A percentile compares a stretch with the other conserved stretches of the same genome.
These are phyloP conservation scores for Lasioglossum marginatum DNA, from an alignment of 2,888 invertebrate genomes.

Conservation along the genomic window DNA sequence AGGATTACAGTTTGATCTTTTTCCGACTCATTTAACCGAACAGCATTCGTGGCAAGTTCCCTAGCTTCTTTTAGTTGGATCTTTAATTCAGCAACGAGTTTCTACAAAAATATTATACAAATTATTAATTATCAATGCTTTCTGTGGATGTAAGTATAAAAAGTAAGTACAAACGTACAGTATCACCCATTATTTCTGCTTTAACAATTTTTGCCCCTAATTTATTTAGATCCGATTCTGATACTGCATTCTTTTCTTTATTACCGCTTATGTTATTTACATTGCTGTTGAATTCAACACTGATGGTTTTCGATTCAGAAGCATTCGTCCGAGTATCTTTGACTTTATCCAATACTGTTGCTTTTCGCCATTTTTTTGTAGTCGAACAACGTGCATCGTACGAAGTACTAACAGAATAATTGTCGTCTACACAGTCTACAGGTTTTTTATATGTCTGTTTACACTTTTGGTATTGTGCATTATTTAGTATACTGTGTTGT, in stretches of 20 bases:
- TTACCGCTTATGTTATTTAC: constrained; percentile 32
- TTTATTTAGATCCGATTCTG: constrained; percentile 92
- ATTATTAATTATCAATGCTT: constrained; percentile 7
- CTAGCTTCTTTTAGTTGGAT: constrained; percentile 90
- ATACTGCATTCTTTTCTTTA: constrained; percentile 81
- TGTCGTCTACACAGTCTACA: constrained; percentile 51
- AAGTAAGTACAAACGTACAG: constrained; percentile 79
- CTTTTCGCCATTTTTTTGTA: constrained; percentile 74
- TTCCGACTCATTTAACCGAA: constrained; percentile 32
- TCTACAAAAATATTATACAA: constrained; percentile 75
- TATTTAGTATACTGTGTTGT: constrained; percentile 14
- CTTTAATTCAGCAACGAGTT: constrained; percentile 90
- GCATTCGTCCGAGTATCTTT: constrained; percentile 17
- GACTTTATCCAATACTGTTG: constrained; percentile 36
- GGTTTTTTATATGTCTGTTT: constrained; percentile 74
- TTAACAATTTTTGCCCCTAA: constrained; percentile 96
- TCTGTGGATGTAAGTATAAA: background rate
- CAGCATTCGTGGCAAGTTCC: constrained; percentile 80
- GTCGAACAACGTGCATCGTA: constrained; percentile 44
- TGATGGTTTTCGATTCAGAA: background rate
- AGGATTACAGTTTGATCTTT: constrained; percentile 86
- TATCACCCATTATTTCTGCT: constrained; percentile 96
- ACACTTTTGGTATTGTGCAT: background rate
- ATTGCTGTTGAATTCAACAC: constrained; percentile 29
- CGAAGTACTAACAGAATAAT: constrained; percentile 32